These are phyloP conservation scores for Stegastes partitus DNA, from an alignment of 2,113 vertebrate species.

Conservation along the genomic window DNA sequence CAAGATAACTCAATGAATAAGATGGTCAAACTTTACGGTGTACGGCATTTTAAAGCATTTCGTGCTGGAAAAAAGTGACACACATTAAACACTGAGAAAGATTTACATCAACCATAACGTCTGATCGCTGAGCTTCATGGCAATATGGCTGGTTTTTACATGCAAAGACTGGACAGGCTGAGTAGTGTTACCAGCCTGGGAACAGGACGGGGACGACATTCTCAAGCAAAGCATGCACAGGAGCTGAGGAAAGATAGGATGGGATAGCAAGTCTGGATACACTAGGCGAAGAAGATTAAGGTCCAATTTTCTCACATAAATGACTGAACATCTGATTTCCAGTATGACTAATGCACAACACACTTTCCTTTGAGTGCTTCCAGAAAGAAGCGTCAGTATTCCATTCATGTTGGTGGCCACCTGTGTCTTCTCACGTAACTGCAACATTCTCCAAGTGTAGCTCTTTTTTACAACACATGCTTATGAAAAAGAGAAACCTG, in stretches of 20 bases:
- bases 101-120: constrained; percentile 26
- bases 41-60: not conserved
- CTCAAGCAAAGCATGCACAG: constrained; percentile 72
- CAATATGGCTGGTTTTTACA: constrained; percentile 41
- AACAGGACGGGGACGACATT: constrained; percentile 56
- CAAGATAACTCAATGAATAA: not conserved
- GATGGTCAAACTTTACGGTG: no score
- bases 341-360: constrained; percentile 44
- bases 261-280: constrained; percentile 46
- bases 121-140: constrained; percentile 26
- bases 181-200: constrained; percentile 48
- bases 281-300: constrained; percentile 46
- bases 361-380: constrained; percentile 34
- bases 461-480: constrained; percentile 46
- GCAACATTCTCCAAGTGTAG: constrained; percentile 19
- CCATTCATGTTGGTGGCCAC: constrained; percentile 33
- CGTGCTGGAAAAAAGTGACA: constrained; percentile 25
- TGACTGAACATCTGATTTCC: constrained; percentile 60
- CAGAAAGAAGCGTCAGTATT: not conserved
- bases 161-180: constrained; percentile 6
- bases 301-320: constrained; percentile 55
- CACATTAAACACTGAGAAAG: not conserved
- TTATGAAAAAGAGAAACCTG: constrained; percentile 42
- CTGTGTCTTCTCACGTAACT: constrained; percentile 37
- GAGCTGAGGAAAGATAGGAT: constrained; percentile 48